phyloP scores from a whole-genome alignment of 2,113 vertebrate genomes.

The Gobius niger region DNA sequence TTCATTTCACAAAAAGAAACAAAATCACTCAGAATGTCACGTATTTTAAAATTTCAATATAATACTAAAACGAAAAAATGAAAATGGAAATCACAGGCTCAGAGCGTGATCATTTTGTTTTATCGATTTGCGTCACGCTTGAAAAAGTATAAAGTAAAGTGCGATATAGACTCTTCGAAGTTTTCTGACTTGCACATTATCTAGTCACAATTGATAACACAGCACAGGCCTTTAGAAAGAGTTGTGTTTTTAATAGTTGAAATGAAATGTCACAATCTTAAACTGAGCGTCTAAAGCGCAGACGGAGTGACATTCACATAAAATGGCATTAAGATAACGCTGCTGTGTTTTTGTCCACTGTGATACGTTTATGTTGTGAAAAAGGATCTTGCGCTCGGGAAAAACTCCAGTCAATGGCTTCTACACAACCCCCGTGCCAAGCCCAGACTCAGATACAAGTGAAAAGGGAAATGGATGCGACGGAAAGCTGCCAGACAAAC shows the following conservation, averaged over 20 bases:
- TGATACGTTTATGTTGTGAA: conserved; percentile 12
- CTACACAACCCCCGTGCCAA: not conserved
- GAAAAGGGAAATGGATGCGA: not conserved
- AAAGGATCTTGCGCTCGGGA: conserved; percentile 6
- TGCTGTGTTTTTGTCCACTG: not conserved
- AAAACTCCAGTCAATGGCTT: conserved; percentile 8
- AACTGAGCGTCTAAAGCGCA: conserved; percentile 7
- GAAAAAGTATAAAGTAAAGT: no score
- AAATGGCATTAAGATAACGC: conserved; percentile 27
- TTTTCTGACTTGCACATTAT: not conserved
- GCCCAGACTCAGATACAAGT: conserved; percentile 8
- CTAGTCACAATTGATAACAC: conserved; percentile 2
- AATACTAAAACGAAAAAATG: no score
- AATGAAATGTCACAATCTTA: conserved; percentile 28
- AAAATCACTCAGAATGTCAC: no score
- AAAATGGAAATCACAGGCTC: no score
- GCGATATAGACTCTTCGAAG: no score
- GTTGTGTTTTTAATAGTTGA: conserved; percentile 4
- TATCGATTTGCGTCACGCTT: no score
- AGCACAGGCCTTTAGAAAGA: conserved; percentile 18
- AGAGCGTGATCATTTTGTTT: not conserved
- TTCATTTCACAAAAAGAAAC: no score
- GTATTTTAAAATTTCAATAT: no score
- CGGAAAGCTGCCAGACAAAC: not conserved
- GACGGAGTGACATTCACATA: conserved; percentile 19